These are phyloP conservation scores for Triplophysa dalaica DNA, from an alignment of 2,113 vertebrate genomes.

Conservation along the genomic window DNA sequence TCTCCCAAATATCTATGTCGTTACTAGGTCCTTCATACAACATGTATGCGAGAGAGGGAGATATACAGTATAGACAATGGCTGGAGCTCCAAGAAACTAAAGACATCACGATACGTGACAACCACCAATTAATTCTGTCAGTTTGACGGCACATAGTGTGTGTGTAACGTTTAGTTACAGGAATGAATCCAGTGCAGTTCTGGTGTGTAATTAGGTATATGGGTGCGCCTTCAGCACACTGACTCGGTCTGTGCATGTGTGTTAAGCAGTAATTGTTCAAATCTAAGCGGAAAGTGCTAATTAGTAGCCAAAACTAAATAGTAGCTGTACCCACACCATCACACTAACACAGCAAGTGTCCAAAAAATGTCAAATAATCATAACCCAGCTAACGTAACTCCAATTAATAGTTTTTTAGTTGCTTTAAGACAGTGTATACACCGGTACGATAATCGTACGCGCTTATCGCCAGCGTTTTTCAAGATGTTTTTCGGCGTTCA, in stretches of 20 bases:
- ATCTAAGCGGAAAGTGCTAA: constrained; percentile 38
- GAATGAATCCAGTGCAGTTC: constrained; percentile 3
- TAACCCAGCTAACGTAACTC: not conserved
- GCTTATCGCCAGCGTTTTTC: too few relatives aligned
- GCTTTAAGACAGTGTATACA: too few relatives aligned
- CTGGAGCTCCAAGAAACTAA: constrained; percentile 60
- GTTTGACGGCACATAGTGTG: not conserved
- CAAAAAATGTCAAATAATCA: constrained; percentile 8
- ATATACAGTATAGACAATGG: not conserved
- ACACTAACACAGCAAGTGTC: constrained; percentile 24
- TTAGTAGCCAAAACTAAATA: constrained; percentile 30
- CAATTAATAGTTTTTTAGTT: not conserved
- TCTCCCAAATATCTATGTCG: not conserved
- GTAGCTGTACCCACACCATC: not conserved
- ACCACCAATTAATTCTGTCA: constrained; percentile 73
- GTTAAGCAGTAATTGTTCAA: not conserved
- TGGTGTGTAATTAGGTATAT: constrained; percentile 30
- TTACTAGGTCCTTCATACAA: constrained; percentile 1
- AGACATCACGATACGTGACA: constrained; percentile 69
- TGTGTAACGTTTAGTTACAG: constrained; percentile 16
- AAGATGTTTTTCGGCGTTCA: too few relatives aligned
- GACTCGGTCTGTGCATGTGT: constrained; percentile 19
- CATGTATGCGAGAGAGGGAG: constrained; percentile 57
- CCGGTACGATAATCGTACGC: too few relatives aligned
- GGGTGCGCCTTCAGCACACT: not conserved